These are phyloP conservation scores for Eurosta solidaginis DNA, from an alignment of 1,140 invertebrate species.

Conservation along the genomic window DNA sequence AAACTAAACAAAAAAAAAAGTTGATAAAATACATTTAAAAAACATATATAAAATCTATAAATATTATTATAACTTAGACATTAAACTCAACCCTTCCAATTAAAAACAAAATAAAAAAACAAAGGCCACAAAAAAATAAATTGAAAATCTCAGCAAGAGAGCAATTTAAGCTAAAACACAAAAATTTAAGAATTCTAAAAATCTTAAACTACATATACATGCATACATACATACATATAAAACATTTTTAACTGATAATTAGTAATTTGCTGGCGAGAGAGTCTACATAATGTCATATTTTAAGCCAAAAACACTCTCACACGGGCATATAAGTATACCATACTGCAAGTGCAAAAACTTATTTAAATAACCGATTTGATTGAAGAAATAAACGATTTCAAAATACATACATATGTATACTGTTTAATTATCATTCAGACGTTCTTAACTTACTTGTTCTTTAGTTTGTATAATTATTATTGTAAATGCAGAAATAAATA, in stretches of 20 bases:
- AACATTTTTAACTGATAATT: background rate
- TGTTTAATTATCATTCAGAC: too few species aligned
- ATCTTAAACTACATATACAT: background rate
- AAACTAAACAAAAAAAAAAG: background rate
- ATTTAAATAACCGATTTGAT: too few species aligned
- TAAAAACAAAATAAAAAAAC: background rate
- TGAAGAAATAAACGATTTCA: too few species aligned
- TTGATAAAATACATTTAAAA: background rate
- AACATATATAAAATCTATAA: background rate
- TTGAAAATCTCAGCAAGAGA: background rate
- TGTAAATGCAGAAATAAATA: too few species aligned
- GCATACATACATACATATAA: background rate
- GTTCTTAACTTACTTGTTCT: too few species aligned
- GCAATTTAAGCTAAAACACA: background rate
- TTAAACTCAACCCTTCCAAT: constrained; percentile 22
- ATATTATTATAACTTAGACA: background rate
- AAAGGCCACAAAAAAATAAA: background rate
- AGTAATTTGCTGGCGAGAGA: background rate
- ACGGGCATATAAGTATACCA: too few species aligned
- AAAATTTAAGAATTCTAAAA: background rate
- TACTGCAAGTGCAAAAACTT: too few species aligned
- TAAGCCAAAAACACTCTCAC: background rate
- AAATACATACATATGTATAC: too few species aligned
- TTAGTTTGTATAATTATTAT: too few species aligned
- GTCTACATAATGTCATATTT: background rate